A percentile compares a stretch with the other conserved stretches of the same genome.
These are phyloP conservation scores for Mesocentrotus franciscanus DNA, from an alignment of 53 echinoderm and acorn worm species.

Conservation along the genomic window DNA sequence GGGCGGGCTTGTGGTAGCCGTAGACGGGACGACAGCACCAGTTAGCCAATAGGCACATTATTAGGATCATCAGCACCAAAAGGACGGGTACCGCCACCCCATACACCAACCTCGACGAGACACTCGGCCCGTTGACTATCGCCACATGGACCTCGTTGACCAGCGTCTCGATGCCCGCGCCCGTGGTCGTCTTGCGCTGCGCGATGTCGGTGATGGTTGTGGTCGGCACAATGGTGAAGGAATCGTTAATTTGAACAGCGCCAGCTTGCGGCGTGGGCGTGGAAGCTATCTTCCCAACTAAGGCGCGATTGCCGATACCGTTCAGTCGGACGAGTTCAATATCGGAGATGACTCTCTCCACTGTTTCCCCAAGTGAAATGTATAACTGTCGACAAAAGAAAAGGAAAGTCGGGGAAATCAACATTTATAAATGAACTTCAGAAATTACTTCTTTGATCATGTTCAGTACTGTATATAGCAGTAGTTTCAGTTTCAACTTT, in stretches of 20 bases:
- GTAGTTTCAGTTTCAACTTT: no score
- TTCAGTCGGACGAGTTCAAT: constrained; percentile 81
- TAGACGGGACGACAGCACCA: constrained; percentile 73
- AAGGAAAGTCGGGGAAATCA: background rate
- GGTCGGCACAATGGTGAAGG: constrained; percentile 49
- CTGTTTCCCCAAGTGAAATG: constrained; percentile 76
- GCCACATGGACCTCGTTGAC: constrained; percentile 70
- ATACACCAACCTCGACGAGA: constrained; percentile 76
- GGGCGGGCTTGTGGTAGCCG: constrained; percentile 32
- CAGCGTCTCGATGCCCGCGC: constrained; percentile 73
- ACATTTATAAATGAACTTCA: no score
- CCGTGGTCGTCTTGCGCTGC: constrained; percentile 59
- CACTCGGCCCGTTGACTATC: constrained; percentile 82
- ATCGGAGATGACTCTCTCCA: constrained; percentile 79
- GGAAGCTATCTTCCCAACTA: constrained; percentile 24
- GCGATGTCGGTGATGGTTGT: background rate
- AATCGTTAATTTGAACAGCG: background rate
- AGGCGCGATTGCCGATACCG: constrained; percentile 65
- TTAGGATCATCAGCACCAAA: constrained; percentile 66
- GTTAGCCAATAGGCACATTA: constrained; percentile 92
- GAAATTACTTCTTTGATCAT: no score
- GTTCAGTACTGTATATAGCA: no score
- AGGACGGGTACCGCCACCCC: constrained; percentile 75
- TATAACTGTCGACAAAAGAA: constrained; percentile 70
- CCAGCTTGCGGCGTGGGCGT: constrained; percentile 21